Conservation (phyloP, 2,797 vertebrate genomes). For the Thripadectes ignobilis region DNA sequence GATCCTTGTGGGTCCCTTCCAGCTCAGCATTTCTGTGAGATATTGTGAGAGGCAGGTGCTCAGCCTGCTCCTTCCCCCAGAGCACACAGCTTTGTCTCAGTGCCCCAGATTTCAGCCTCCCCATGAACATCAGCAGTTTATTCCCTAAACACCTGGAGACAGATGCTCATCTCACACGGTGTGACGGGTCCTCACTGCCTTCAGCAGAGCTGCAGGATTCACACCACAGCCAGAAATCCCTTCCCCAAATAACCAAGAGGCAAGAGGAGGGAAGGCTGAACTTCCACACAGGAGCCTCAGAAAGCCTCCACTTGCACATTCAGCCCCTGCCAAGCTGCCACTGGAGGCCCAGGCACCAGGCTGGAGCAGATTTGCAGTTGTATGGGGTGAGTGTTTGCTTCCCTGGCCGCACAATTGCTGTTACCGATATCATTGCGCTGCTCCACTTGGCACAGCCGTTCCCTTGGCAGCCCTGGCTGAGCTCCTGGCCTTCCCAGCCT, state of each 20-base stretch:
- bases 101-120: not conserved
- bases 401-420: constrained; percentile 12
- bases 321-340: not conserved
- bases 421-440: constrained; percentile 32
- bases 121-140: fast-evolving
- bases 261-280: not conserved
- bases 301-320: not conserved
- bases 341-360: not conserved
- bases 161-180: not conserved
- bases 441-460: constrained; percentile 52
- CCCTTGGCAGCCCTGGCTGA: constrained; percentile 17
- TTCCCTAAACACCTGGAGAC: not conserved
- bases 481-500: not conserved
- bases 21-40: not conserved
- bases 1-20: not conserved
- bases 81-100: fast-evolving
- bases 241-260: not conserved
- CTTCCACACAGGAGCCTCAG: not conserved
- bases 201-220: not conserved
- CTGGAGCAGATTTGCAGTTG: constrained; percentile 33
- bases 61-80: fast-evolving
- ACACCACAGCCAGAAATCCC: not conserved
- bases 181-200: fast-evolving
- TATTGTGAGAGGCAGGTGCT: not conserved
- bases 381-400: constrained; percentile 40